A percentile compares a stretch with the other conserved stretches of the same genome.
Conservation (phyloP, 1,140 invertebrate genomes). For the Cyrtorhinus lividipennis region DNA sequence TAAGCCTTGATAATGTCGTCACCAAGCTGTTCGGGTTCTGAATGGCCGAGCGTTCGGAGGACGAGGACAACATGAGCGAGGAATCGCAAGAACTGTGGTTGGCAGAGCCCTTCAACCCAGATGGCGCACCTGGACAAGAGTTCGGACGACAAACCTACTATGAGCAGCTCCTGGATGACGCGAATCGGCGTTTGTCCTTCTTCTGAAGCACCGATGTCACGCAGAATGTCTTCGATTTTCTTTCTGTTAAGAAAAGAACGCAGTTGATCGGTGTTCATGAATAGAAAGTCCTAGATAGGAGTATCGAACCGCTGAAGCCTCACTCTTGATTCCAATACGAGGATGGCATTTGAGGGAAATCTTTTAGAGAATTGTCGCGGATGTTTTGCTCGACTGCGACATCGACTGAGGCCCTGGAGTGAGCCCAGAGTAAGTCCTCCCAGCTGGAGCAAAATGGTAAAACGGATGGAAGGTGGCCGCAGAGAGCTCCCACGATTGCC, state of each 20-base stretch:
- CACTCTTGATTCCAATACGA: conserved; percentile 64
- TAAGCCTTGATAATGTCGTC: conserved; percentile 60
- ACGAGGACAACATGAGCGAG: conserved; percentile 73
- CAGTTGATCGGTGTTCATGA: not conserved
- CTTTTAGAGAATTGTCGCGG: conserved; percentile 38
- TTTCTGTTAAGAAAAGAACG: not conserved
- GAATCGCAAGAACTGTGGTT: conserved; percentile 34
- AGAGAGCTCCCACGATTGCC: conserved; percentile 59
- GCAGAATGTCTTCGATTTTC: not conserved
- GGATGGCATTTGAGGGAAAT: conserved; percentile 45
- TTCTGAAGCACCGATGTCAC: not conserved
- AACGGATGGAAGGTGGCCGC: conserved; percentile 64
- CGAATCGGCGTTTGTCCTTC: not conserved
- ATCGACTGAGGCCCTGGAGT: conserved; percentile 68
- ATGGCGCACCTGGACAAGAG: conserved; percentile 4
- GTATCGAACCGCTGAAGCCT: conserved; percentile 22
- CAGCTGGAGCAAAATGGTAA: conserved; percentile 58
- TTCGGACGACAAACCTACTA: not conserved
- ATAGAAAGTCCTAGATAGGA: not conserved
- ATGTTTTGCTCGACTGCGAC: conserved; percentile 65
- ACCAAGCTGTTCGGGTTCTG: conserved; percentile 46
- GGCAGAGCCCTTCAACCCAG: conserved; percentile 26
- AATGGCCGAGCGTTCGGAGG: conserved; percentile 57
- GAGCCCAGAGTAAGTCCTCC: conserved; percentile 84
- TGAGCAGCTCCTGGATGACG: not conserved